Evolutionary conservation across 2,797 vertebrate genomes (phyloP), one percentile per base, ranked within the genome.

Genomic region (Miichthys miiuy): DNA sequence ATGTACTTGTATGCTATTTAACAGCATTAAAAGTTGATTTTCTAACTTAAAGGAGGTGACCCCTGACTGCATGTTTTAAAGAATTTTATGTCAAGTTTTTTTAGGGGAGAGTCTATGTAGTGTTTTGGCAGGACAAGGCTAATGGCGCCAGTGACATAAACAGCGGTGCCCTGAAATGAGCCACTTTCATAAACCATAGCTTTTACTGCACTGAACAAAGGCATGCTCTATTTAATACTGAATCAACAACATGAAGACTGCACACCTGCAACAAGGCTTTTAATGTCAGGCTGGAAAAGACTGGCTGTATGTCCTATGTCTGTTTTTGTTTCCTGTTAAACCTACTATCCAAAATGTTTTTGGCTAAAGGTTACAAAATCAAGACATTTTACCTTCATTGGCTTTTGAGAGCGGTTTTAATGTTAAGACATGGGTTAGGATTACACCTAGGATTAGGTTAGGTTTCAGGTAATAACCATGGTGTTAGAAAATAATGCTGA

Each of bases 11-110:
- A 76, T 84, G 72, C 86, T 88, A 81, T 90, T 91, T 89, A 91
- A 87, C 77, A 82, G 73, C 42, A 91, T 87, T 92, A 92, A 89
- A 85, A 60, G 74, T 80, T 71, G 77, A 80, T 87, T 91, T 92
- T 89, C 81, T 90, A 79, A 87, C 68, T 55, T 79, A 67, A 72
- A 78, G n/a, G 3, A 79, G n/a, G 2, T 25, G 27, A 80, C 64
- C 20, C 21, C 30, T 65, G 68, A 18, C 20, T 81, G 18, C 2
- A 6, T 64, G 5, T 69, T 58, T 60, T 60, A 3, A 23, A 64
- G 6, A 11, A 71, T 41, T 67, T 41, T 3, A 50, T 38, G 8
- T 38, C 34, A 38, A 9, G 8, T 52, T 63, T 1, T 51, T 68
- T 34, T 63, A 5, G 14, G 21, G 17, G 4, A 12, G 3, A 38